These are phyloP conservation scores for Chrysotoxum bicinctum DNA, from an alignment of 2,888 invertebrate genomes.

Conservation along the genomic window DNA sequence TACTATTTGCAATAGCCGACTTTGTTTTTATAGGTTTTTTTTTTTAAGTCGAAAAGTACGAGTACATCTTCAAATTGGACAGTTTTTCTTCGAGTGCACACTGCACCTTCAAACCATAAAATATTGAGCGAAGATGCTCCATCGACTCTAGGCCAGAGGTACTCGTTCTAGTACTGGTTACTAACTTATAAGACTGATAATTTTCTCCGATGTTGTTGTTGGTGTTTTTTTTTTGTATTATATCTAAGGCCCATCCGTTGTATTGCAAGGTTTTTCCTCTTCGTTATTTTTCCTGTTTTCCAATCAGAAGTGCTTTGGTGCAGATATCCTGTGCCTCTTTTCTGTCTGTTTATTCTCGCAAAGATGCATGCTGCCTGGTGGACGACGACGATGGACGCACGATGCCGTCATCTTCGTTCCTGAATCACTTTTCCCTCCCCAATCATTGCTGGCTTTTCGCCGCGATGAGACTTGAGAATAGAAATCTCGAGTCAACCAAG, in stretches of 20 bases:
- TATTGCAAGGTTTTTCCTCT: conserved; percentile 43
- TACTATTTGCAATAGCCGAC: too few species aligned
- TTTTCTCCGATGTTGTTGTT: conserved; percentile 55
- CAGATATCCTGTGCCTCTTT: conserved; percentile 40
- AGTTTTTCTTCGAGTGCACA: background rate
- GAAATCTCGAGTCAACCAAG: conserved; percentile 50
- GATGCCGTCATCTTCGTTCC: conserved; percentile 67
- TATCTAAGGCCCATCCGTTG: conserved; percentile 16
- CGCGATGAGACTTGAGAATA: background rate
- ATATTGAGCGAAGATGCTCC: background rate
- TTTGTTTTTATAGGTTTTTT: too few species aligned
- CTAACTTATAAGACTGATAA: conserved; percentile 56
- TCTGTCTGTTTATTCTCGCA: background rate
- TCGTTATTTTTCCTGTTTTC: conserved; percentile 70
- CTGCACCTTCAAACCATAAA: background rate
- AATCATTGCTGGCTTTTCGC: background rate
- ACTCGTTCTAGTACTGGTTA: conserved; percentile 41
- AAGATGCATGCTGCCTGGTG: conserved; percentile 34
- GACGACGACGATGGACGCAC: conserved; percentile 63
- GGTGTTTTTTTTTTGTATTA: background rate
- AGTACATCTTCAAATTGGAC: too few species aligned
- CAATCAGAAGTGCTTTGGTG: conserved; percentile 43
- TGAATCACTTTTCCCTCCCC: conserved; percentile 21
- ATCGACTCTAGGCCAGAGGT: conserved; percentile 24
- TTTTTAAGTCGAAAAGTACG: too few species aligned